Conservation (phyloP, 2,888 invertebrate genomes). For the Rhabditoides inermis region DNA sequence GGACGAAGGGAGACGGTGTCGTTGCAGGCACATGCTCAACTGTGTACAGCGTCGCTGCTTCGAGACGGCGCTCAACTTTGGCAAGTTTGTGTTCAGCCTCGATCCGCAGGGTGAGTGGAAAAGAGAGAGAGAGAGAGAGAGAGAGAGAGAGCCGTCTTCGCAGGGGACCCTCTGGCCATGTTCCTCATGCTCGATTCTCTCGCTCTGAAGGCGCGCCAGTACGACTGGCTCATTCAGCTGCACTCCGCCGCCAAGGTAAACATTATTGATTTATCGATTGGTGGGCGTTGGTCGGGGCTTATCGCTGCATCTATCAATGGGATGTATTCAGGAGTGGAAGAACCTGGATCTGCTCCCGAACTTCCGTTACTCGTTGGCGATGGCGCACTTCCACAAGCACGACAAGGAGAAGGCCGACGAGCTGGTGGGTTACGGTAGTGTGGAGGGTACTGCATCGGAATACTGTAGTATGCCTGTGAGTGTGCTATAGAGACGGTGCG, state of each 20-base stretch:
- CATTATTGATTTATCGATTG: no score
- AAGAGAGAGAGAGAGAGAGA: no score
- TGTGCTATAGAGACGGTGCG: no score
- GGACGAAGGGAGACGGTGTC: no score
- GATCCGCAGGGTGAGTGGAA: constrained; percentile 63
- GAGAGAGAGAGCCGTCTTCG: no score
- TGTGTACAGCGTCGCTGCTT: constrained; percentile 66
- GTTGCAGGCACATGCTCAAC: constrained; percentile 66
- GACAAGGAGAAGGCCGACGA: constrained; percentile 57
- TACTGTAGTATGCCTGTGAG: no score
- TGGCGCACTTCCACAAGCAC: constrained; percentile 60
- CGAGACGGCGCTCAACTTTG: constrained; percentile 73
- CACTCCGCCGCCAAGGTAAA: constrained; percentile 56
- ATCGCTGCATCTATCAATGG: no score
- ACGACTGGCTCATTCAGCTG: constrained; percentile 63
- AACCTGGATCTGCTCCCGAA: constrained; percentile 77
- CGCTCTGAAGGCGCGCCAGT: constrained; percentile 68
- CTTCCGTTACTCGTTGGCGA: constrained; percentile 72
- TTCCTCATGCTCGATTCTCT: constrained; percentile 74
- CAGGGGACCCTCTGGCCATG: constrained; percentile 67
- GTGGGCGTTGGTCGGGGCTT: no score
- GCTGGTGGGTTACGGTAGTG: constrained; percentile 54
- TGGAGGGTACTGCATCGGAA: no score
- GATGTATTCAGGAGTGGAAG: constrained; percentile 57
- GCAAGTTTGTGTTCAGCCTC: constrained; percentile 71